These are phyloP conservation scores for Stictonetta naevosa DNA, from an alignment of 2,113 vertebrate genomes.

Conservation along the genomic window DNA sequence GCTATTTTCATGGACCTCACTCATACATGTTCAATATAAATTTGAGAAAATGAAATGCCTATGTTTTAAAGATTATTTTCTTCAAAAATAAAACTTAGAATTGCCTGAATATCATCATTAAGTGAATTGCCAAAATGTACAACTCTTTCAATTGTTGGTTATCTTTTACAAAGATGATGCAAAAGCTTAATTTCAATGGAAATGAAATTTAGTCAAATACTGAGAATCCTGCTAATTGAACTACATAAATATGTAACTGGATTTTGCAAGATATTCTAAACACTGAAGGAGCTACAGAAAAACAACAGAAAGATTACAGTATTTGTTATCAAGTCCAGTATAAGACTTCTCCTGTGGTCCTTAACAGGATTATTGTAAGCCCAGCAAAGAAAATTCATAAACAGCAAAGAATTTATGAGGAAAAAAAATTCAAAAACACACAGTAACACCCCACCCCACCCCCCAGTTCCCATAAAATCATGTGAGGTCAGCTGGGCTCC, in stretches of 20 bases:
- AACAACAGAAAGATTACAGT: background rate
- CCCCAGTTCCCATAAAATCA: too few relatives aligned
- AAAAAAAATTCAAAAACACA: background rate
- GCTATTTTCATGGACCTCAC: background rate
- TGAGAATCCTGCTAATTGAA: background rate
- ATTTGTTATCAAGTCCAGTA: background rate
- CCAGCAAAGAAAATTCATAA: background rate
- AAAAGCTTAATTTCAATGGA: background rate
- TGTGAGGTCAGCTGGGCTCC: background rate
- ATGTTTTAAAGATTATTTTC: background rate
- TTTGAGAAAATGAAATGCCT: background rate
- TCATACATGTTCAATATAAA: background rate
- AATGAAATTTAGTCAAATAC: background rate
- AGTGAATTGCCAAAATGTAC: background rate
- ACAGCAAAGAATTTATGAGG: background rate
- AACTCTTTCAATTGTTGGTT: background rate
- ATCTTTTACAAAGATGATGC: background rate
- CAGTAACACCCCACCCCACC: too few relatives aligned
- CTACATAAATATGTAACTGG: background rate
- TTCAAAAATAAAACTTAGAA: background rate
- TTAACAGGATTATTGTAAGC: background rate
- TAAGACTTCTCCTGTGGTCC: background rate
- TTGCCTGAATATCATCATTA: background rate
- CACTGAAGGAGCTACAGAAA: background rate
- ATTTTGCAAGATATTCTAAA: background rate